phyloP scores from a whole-genome alignment of 2,888 invertebrate genomes.

The Tetrapedia diversipes region DNA sequence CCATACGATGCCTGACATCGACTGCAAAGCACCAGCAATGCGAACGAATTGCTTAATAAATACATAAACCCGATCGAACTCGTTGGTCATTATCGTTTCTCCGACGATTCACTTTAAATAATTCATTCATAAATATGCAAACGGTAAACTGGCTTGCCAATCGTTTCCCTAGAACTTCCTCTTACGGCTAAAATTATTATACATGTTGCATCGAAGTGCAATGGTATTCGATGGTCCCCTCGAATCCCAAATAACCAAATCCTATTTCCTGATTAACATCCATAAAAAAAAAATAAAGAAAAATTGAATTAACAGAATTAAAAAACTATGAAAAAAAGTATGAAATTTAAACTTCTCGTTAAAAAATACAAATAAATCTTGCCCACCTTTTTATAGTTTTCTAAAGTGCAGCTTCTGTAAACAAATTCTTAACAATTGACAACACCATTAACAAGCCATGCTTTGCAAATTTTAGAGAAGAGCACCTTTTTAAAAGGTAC shows the following conservation, averaged over 20 bases:
- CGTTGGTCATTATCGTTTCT: constrained; percentile 51
- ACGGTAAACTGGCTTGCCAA: constrained; percentile 25
- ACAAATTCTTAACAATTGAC: too few species aligned
- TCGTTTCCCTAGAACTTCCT: constrained; percentile 31
- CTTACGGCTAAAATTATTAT: constrained; percentile 12
- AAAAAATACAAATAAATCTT: too few species aligned
- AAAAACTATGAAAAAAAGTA: not conserved
- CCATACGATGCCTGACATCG: constrained; percentile 9
- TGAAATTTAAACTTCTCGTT: too few species aligned
- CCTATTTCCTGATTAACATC: not conserved
- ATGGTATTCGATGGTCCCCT: not conserved
- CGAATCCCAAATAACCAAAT: not conserved
- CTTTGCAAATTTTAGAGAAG: too few species aligned
- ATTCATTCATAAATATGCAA: constrained; percentile 53
- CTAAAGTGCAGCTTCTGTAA: too few species aligned
- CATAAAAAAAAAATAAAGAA: too few species aligned
- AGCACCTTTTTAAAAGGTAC: too few species aligned
- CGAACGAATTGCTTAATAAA: constrained; percentile 38
- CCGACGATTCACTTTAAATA: constrained; percentile 44
- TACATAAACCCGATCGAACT: constrained; percentile 25
- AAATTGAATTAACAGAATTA: not conserved
- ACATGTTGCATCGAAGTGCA: not conserved
- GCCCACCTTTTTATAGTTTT: too few species aligned
- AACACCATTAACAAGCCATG: too few species aligned
- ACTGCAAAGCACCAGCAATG: constrained; percentile 1